phyloP scores from a whole-genome alignment of 2,888 invertebrate genomes.

The Hydrotaea diabolus region DNA sequence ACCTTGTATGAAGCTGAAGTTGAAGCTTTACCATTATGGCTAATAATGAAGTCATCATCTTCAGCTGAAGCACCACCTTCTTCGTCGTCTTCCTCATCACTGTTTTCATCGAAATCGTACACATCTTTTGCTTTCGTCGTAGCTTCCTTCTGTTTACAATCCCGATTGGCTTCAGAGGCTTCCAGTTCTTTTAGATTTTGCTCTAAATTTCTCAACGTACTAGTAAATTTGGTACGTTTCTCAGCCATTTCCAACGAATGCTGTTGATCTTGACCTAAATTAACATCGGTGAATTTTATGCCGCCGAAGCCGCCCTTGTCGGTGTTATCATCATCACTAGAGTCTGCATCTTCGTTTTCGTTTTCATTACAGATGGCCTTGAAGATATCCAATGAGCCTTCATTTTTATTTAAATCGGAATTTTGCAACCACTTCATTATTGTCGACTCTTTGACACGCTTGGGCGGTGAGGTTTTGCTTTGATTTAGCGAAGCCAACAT shows the following conservation, averaged over 20 bases:
- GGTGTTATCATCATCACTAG: slow-evolving; percentile 61
- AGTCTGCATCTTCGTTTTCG: slow-evolving; percentile 28
- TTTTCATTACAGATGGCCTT: slow-evolving; percentile 78
- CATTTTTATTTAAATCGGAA: slow-evolving; percentile 79
- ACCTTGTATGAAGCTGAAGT: slow-evolving; percentile 38
- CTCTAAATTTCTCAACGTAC: slow-evolving; percentile 70
- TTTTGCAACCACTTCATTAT: slow-evolving; percentile 79
- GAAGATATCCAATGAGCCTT: slow-evolving; percentile 77
- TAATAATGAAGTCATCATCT: slow-evolving; percentile 46
- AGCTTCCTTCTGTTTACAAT: slow-evolving; percentile 32
- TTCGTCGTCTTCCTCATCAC: slow-evolving; percentile 55
- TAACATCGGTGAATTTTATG: slow-evolving; percentile 6
- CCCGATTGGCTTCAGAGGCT: slow-evolving; percentile 68
- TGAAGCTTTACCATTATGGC: slow-evolving; percentile 52
- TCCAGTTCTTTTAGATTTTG: slow-evolving; percentile 70
- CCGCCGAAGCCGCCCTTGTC: slow-evolving; percentile 69
- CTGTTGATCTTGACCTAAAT: background rate
- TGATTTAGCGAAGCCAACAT: slow-evolving; percentile 32
- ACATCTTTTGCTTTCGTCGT: background rate
- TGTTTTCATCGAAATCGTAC: slow-evolving; percentile 50
- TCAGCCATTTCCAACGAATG: slow-evolving; percentile 25
- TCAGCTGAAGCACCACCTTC: slow-evolving; percentile 58
- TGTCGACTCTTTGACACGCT: slow-evolving; percentile 71
- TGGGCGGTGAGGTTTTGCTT: slow-evolving; percentile 45
- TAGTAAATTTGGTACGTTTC: slow-evolving; percentile 67